phyloP scores from a whole-genome alignment of 1,140 invertebrate genomes.

The Fopius arisanus region DNA sequence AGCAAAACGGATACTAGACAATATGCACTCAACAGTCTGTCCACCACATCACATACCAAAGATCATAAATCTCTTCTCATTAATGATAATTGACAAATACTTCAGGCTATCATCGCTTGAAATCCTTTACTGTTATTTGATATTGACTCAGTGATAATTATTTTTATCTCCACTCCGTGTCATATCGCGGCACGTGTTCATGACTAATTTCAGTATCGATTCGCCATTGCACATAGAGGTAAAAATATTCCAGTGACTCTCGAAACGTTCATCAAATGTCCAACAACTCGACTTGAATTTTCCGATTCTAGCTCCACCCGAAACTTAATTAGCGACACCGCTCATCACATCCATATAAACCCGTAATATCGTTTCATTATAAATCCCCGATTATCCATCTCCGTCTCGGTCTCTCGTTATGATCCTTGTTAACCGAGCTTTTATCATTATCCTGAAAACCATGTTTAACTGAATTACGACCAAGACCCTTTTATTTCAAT shows the following conservation, averaged over 20 bases:
- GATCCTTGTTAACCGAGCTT: neutral
- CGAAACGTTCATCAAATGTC: neutral
- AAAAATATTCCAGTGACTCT: neutral
- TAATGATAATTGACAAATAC: no score
- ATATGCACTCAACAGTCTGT: no score
- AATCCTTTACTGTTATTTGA: neutral
- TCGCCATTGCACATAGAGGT: neutral
- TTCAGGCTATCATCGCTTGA: no score
- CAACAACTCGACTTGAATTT: neutral
- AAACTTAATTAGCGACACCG: neutral
- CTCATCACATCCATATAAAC: neutral
- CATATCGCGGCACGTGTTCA: neutral
- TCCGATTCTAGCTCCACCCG: neutral
- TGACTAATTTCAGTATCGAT: neutral
- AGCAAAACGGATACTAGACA: no score
- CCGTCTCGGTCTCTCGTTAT: neutral
- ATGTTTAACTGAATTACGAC: neutral
- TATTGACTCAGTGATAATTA: neutral
- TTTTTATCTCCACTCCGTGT: neutral
- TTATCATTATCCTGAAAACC: slow-evolving; percentile 3
- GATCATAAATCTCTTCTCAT: no score
- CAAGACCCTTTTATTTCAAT: neutral
- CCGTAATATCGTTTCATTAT: neutral
- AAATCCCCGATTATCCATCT: neutral
- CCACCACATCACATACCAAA: no score